These are phyloP conservation scores for Metacarcinus magister DNA, from an alignment of 2,888 invertebrate species.

Conservation along the genomic window DNA sequence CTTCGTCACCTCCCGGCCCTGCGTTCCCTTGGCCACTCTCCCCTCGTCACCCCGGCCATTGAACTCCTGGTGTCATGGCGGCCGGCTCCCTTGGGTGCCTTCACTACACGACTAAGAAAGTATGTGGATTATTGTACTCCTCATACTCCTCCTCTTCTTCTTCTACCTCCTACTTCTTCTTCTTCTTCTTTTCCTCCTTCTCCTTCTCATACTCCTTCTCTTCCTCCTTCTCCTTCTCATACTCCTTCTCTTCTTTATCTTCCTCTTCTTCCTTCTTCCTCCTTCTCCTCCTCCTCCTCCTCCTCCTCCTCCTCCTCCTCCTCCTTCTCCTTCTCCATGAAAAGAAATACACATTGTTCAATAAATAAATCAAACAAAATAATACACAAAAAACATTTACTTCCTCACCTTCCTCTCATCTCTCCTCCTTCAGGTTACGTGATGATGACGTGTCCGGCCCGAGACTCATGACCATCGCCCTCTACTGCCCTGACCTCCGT, in stretches of 20 bases:
- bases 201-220: background rate
- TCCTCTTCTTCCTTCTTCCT: background rate
- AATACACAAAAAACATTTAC: no score
- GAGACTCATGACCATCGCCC: slow-evolving; percentile 62
- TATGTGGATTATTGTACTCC: slow-evolving; percentile 5
- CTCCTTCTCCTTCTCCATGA: background rate
- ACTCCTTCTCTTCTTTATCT: no score
- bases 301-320: background rate
- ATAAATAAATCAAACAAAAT: background rate
- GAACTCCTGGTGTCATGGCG: slow-evolving; percentile 72
- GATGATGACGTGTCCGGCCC: slow-evolving; percentile 73
- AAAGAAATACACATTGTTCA: background rate
- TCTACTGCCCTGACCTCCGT: slow-evolving; percentile 71
- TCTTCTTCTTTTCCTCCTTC: background rate
- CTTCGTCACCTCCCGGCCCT: slow-evolving; percentile 67
- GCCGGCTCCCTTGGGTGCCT: slow-evolving; percentile 34
- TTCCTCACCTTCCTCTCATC: background rate
- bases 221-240: background rate
- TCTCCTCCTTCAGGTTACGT: slow-evolving; percentile 58
- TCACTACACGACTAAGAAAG: slow-evolving; percentile 61
- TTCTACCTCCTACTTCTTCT: background rate
- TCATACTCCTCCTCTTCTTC: background rate
- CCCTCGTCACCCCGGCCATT: slow-evolving; percentile 69
- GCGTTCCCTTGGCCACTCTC: slow-evolving; percentile 72
- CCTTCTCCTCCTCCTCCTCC: background rate